phyloP scores from a whole-genome alignment of 2,888 invertebrate species.

The Saturnia pavonia region DNA sequence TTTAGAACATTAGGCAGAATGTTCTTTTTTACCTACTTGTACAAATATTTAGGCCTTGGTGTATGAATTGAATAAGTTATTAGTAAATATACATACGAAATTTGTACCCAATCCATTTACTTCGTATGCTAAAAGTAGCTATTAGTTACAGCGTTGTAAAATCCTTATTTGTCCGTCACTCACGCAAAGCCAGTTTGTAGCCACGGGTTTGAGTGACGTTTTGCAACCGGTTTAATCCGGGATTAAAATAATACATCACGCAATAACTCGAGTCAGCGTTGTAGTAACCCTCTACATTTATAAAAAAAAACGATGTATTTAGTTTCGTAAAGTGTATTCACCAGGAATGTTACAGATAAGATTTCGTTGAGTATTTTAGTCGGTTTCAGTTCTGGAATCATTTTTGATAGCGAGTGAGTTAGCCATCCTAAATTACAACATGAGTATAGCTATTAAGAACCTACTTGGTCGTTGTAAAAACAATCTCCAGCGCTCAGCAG shows the following conservation, averaged over 20 bases:
- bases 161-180: constrained; percentile 5
- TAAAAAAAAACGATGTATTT: background rate
- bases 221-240: constrained; percentile 16
- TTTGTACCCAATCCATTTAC: background rate
- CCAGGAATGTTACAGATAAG: no score
- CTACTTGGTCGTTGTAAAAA: no score
- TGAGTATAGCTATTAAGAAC: no score
- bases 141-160: constrained; percentile 9
- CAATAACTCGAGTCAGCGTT: background rate
- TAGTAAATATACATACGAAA: background rate
- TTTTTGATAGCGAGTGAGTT: no score
- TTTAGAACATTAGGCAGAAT: background rate
- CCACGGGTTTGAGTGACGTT: constrained; percentile 14
- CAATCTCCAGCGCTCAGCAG: no score
- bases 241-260: constrained; percentile 21
- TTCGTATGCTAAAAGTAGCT: background rate
- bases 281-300: constrained; percentile 3
- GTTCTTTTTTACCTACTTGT: background rate
- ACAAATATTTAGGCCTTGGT: background rate
- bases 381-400: no score
- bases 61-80: background rate
- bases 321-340: background rate
- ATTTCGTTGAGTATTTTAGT: no score
- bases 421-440: no score
- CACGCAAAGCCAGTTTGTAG: constrained; percentile 18